Conservation (phyloP, 2,113 vertebrate genomes). For the Microcebus griseorufus region DNA sequence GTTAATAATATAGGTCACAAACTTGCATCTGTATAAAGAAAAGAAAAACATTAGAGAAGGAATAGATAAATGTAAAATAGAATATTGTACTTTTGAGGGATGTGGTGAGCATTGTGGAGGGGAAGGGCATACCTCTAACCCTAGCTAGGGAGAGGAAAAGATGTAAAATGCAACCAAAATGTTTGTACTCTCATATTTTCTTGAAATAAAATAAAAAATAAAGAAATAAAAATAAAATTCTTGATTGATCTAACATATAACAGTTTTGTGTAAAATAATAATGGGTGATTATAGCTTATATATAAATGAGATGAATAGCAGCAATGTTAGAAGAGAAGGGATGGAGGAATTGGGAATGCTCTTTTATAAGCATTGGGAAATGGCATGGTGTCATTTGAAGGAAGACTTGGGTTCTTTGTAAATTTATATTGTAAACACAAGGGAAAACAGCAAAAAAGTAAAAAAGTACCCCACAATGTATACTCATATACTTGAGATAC, state of each 20-base stretch:
- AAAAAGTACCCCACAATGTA: not conserved
- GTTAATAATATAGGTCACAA: not conserved
- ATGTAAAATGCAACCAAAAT: no score
- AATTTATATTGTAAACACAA: not conserved
- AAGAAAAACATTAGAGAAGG: not conserved
- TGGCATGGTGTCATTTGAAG: not conserved
- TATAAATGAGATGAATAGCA: not conserved
- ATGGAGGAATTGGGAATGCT: not conserved
- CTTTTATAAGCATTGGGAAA: not conserved
- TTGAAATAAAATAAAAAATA: no score
- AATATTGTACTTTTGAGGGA: not conserved
- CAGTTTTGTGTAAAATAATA: not conserved
- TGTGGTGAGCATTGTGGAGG: no score
- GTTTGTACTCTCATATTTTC: no score
- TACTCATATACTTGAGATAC: not conserved
- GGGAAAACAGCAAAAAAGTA: not conserved
- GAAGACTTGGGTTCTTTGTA: not conserved
- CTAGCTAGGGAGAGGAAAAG: no score
- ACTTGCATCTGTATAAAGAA: not conserved
- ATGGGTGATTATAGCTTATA: not conserved
- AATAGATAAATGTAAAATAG: not conserved
- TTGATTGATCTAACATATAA: not conserved
- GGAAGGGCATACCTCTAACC: no score
- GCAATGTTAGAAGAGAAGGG: not conserved
- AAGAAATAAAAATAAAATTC: not conserved